phyloP scores from a whole-genome alignment of 1,140 invertebrate genomes.

The Nomia melanderi region DNA sequence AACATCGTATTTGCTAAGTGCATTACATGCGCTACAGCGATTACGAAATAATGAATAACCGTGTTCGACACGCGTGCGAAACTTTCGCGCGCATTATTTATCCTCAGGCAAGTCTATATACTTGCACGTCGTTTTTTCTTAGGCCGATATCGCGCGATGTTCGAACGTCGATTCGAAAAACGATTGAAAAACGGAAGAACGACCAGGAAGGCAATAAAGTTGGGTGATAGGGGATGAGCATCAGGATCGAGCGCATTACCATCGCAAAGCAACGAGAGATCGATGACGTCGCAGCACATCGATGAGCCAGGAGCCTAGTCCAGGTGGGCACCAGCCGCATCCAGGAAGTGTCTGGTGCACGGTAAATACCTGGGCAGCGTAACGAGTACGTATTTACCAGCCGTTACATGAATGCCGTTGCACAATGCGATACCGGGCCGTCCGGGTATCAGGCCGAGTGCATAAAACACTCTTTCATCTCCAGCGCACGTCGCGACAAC shows the following conservation, averaged over 20 bases:
- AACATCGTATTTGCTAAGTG: no score
- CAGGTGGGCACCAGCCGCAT: not conserved
- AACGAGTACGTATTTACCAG: conserved; percentile 21
- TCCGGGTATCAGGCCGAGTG: not conserved
- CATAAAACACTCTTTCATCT: conserved; percentile 15
- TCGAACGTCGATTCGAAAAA: not conserved
- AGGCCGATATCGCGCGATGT: not conserved
- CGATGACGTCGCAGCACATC: conserved; percentile 11
- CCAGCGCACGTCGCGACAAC: not conserved
- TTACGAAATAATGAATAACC: not conserved
- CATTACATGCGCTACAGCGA: not conserved
- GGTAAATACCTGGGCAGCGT: not conserved
- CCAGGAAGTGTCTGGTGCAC: conserved; percentile 10
- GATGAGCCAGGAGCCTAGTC: not conserved
- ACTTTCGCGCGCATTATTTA: not conserved
- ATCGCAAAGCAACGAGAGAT: conserved; percentile 7
- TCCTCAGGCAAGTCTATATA: not conserved
- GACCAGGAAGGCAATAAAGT: not conserved
- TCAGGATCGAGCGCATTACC: not conserved
- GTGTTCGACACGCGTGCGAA: not conserved
- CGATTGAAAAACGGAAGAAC: not conserved
- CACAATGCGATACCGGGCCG: not conserved
- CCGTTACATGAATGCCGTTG: not conserved
- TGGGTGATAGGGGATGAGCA: not conserved
- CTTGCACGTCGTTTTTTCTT: not conserved